Evolutionary conservation across 2,888 invertebrate genomes (phyloP), one percentile per base, ranked within the genome.

Genomic region (Epiblema foenella): DNA sequence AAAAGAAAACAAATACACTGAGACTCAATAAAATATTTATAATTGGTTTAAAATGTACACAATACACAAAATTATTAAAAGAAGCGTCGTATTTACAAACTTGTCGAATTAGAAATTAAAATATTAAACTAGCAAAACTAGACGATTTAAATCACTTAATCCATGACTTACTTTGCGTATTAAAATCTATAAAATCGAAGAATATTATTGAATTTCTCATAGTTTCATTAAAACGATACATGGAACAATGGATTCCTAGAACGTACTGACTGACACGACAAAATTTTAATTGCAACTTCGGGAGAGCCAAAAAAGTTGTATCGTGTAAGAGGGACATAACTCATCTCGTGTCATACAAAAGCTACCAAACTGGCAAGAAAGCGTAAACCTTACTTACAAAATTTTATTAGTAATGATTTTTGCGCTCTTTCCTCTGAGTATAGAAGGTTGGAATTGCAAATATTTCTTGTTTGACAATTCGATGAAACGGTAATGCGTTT

Each of bases 11-110:
- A 81, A 77, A 77, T 75, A 74, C 62, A 66, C 72, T 75, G 82
- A 80, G 79, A 82, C 81, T 82, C 79, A 75, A 78, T 83, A 79
- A 82, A 83, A 65, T 81, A 79, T 82, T 79, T 83, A 81, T 80
- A 78, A 75, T 77, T 58, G 75, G 77, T 82, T 82, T 77, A 77
- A 81, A 81, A 80, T 82, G 81, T 83, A 84, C 81, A 84, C 71
- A 77, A 77, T 75, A 81, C 79, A 83, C 80, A 83, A 80, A n/a
- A 79, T 78, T 75, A 74, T 75, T 74, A 78, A 77, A 74, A 75
- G 74, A 76, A 81, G 76, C 79, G 58, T 78, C 66, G 73, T 78
- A 78, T 77, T 76, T 78, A 81, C 77, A 79, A 79, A 79, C 75
- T 60, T 69, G 75, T 65, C 73, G 60, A 73, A 54, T 72, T 60